Evolutionary conservation across 64 coral and sea anemone species (phyloP).

Genomic region (Exaiptasia diaphana): DNA sequence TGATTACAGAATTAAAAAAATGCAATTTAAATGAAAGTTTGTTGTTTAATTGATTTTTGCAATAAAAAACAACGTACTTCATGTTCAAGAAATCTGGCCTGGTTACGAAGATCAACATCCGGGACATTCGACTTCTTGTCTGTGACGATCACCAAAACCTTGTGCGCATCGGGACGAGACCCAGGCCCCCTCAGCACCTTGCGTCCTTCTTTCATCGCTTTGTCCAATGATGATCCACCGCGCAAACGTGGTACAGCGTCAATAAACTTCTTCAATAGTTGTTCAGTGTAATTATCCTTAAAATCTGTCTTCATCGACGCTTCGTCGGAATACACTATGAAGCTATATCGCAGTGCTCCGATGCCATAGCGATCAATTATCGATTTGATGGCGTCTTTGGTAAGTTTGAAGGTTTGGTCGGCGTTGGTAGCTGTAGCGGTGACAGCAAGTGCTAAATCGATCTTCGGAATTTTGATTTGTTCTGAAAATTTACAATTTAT

Average conservation of each 20-base stretch:
- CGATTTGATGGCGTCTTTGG: constrained; percentile 50
- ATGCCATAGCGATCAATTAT: constrained; percentile 82
- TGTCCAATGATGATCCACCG: constrained; percentile 20
- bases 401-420: constrained; percentile 52
- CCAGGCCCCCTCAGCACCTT: constrained; percentile 19
- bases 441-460: constrained; percentile 65
- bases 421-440: constrained; percentile 50
- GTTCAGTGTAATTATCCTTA: constrained; percentile 23
- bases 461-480: constrained; percentile 53
- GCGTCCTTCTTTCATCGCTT: constrained; percentile 7
- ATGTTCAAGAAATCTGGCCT: constrained; percentile 13
- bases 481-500: constrained; percentile 11
- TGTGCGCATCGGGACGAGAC: constrained; percentile 12
- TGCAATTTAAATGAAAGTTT: too few species aligned
- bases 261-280: background rate
- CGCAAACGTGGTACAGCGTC: background rate
- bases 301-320: constrained; percentile 5
- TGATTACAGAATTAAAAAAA: too few species aligned
- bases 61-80: constrained; percentile 13
- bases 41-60: too few species aligned
- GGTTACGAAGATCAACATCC: background rate
- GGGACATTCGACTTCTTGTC: constrained; percentile 29
- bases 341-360: constrained; percentile 49
- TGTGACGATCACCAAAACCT: constrained; percentile 32
- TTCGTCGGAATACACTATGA: constrained; percentile 47